Base-by-base conservation (phyloP, 2,113 vertebrate genomes). In the Tilapia sparmanii region DNA sequence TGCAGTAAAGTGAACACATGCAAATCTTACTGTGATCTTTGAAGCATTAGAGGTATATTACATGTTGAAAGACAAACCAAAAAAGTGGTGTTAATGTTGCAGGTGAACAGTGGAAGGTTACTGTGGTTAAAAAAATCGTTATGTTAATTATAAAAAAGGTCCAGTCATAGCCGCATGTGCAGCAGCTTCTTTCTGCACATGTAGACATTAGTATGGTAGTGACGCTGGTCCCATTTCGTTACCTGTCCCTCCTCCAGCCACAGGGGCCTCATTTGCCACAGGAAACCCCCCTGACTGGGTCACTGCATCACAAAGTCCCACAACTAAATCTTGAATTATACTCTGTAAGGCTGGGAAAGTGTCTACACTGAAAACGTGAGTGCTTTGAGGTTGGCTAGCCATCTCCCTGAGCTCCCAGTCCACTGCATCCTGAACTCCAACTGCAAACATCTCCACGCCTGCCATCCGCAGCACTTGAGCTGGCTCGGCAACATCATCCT, bases 191-290 rank as follows among this genome's bases (percentile, higher is more conserved):
- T 86, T 80, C 88, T 90, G 88, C 88, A 92, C 90, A 94, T 88
- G 90, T 90, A 68, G 66, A 76, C 68, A 86, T 95, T 93, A 96
- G 94, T 95, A 92, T 91, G 89, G 93, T 91, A 92, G 93, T 90
- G 94, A 87, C 90, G 40, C 86, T 81, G 91, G 93, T 88, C 87
- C 86, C 53, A 53, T 90, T 90, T 94, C 83, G 76, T 98, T 98
- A 98, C 98, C 97, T 98, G 97, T 97, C 95, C 97, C 91, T 96
- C 97, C 96, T 96, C 96, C 96, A 95, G 95, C 89, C 94, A 95
- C 93, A 90, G 93, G 96, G 92, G 95, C 96, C 86, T 97, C 96
- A 90, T 96, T 93, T 90, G 91, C 87, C 93, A 95, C 89, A 59
- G 92, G 95, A 93, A 92, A 88, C 82, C 92, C 93, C 92, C 86